Conservation (phyloP, 2,113 vertebrate genomes). For the Dendrocopos noguchii region DNA sequence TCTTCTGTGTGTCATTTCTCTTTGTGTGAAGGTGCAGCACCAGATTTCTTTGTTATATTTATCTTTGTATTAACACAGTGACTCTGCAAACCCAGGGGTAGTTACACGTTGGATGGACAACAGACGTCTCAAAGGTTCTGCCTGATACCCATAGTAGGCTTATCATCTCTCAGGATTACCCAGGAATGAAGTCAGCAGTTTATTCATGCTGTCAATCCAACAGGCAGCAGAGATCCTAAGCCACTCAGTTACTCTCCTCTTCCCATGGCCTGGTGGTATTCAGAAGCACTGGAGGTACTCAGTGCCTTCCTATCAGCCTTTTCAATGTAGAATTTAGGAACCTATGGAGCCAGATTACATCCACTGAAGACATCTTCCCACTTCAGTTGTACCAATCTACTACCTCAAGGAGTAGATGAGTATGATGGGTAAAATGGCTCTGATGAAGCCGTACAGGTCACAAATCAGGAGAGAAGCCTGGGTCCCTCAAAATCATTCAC, state of each 20-base stretch:
- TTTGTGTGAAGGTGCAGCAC: background rate
- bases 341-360: background rate
- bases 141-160: background rate
- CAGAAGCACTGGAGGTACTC: background rate
- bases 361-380: background rate
- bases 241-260: background rate
- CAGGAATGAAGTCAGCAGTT: background rate
- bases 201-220: fast-evolving
- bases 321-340: background rate
- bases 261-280: background rate
- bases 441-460: background rate
- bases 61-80: background rate
- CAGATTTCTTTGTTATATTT: background rate
- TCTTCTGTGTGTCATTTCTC: background rate
- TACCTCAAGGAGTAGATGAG: background rate
- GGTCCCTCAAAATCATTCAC: background rate
- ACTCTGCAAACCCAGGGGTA: background rate
- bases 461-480: background rate
- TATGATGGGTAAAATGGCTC: background rate
- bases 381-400: background rate
- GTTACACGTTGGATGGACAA: background rate
- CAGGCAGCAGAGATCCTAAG: background rate
- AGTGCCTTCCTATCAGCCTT: background rate
- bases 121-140: background rate
- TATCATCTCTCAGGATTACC: background rate